These are phyloP conservation scores for Ploceus nigricollis DNA, from an alignment of 2,113 vertebrate species.

Conservation along the genomic window DNA sequence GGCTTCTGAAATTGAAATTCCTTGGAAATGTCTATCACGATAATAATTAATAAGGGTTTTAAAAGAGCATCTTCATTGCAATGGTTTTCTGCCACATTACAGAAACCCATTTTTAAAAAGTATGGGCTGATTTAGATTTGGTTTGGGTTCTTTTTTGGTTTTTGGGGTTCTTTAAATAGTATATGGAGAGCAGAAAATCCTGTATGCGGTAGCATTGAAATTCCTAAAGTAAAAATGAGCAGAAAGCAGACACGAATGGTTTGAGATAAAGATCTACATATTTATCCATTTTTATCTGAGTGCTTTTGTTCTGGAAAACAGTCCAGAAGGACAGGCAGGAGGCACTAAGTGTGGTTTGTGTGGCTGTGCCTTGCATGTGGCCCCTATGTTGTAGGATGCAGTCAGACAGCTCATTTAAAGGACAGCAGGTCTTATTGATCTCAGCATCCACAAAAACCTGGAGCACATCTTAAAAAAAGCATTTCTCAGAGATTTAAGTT, in stretches of 20 bases:
- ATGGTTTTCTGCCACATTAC: slow-evolving; percentile 23
- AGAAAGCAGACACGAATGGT: neutral
- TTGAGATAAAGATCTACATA: neutral
- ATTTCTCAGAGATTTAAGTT: neutral
- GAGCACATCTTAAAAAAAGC: neutral
- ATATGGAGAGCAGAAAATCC: neutral
- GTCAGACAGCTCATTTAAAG: neutral
- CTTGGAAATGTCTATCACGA: slow-evolving; percentile 62
- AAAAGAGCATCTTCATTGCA: slow-evolving; percentile 55
- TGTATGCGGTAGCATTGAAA: neutral
- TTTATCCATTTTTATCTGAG: neutral
- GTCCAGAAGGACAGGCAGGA: neutral
- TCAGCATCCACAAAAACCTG: neutral
- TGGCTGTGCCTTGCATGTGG: neutral
- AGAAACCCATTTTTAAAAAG: slow-evolving; percentile 31
- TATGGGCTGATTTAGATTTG: neutral
- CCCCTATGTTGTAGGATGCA: neutral
- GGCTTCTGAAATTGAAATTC: slow-evolving; percentile 70
- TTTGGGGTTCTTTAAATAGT: neutral
- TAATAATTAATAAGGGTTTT: slow-evolving; percentile 66
- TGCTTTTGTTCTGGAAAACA: neutral
- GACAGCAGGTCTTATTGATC: neutral
- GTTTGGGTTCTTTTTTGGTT: neutral
- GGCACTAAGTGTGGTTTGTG: neutral
- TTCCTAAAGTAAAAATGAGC: neutral